A percentile compares a stretch with the other conserved stretches of the same genome.
Conservation (phyloP, 2,797 vertebrate genomes). For the Sebastes taczanowskii region DNA sequence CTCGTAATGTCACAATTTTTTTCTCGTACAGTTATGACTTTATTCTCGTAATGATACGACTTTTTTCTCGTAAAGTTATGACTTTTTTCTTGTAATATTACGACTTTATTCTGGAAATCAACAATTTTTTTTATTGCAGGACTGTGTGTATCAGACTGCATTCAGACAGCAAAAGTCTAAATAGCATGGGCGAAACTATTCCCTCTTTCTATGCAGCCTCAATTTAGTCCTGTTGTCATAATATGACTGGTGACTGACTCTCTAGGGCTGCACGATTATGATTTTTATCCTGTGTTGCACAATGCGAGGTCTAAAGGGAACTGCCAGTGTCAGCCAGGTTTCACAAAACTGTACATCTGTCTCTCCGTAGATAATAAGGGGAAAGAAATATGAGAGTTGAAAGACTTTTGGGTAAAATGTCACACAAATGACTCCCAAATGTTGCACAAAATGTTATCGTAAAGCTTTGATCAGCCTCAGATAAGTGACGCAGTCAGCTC, state of each 20-base stretch:
- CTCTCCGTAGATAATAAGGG: background rate
- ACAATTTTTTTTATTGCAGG: background rate
- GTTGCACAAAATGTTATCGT: background rate
- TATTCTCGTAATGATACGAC: too few relatives aligned
- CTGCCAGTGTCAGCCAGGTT: too few relatives aligned
- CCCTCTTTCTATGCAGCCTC: too few relatives aligned
- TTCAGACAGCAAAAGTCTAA: too few relatives aligned
- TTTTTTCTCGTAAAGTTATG: too few relatives aligned
- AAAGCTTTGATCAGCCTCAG: background rate
- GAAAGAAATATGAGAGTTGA: background rate
- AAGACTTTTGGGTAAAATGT: background rate
- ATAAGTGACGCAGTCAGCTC: background rate
- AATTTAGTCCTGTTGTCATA: too few relatives aligned
- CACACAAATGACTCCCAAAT: background rate
- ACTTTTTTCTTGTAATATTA: too few relatives aligned
- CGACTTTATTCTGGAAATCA: too few relatives aligned
- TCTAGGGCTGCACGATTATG: too few relatives aligned
- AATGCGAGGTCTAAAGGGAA: background rate
- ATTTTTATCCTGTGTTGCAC: background rate
- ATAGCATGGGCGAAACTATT: too few relatives aligned
- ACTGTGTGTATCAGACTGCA: background rate
- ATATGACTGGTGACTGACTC: too few relatives aligned
- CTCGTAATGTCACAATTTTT: fast-evolving
- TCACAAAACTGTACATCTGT: background rate
- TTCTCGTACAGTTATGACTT: too few relatives aligned